Percentiles rank a stretch among this genome's conserved stretches.
Evolutionary conservation across 2,113 vertebrate genomes (phyloP).

Genomic region (Chroicocephalus ridibundus): DNA sequence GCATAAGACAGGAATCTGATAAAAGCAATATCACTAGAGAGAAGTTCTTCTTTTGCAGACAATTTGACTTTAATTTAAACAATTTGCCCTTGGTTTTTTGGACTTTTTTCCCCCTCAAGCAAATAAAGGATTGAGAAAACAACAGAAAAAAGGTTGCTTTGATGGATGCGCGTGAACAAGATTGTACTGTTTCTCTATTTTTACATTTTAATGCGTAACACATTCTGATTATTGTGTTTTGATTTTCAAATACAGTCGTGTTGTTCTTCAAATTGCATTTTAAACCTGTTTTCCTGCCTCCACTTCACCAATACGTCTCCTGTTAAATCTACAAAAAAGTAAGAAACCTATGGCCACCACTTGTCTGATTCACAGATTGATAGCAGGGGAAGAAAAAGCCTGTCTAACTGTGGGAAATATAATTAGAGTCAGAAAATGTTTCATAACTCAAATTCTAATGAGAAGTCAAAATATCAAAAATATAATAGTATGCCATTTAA

Average conservation of each 20-base stretch:
- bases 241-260: background rate
- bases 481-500: background rate
- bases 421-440: background rate
- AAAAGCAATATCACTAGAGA: background rate
- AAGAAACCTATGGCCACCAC: background rate
- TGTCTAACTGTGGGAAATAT: background rate
- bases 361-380: background rate
- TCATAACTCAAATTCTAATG: background rate
- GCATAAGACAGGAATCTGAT: background rate
- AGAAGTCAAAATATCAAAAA: background rate
- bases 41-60: background rate
- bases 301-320: background rate
- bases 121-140: background rate
- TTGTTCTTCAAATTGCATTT: background rate
- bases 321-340: background rate
- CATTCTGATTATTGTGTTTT: background rate
- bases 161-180: background rate
- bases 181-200: background rate
- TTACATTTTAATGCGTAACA: background rate
- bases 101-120: rapidly evolving
- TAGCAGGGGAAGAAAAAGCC: background rate
- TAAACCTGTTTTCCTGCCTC: background rate
- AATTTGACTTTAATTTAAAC: background rate
- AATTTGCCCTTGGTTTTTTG: background rate
- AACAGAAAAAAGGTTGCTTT: background rate